These are phyloP conservation scores for Hyles euphorbiae DNA, from an alignment of 1,140 invertebrate species.

Conservation along the genomic window DNA sequence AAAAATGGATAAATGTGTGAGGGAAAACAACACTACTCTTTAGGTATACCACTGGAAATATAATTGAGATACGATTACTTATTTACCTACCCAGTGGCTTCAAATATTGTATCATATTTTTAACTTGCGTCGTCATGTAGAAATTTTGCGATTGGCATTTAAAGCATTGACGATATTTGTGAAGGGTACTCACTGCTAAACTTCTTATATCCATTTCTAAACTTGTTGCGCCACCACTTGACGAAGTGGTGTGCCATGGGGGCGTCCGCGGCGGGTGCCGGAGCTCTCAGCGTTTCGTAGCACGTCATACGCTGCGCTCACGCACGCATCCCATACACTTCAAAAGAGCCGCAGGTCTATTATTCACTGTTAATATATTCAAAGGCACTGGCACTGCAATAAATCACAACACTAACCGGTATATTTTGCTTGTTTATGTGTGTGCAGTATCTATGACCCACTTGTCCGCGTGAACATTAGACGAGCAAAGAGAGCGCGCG, in stretches of 20 bases:
- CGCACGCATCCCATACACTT: slow-evolving; percentile 72
- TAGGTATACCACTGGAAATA: too few relatives aligned
- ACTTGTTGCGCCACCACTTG: slow-evolving; percentile 86
- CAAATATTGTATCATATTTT: too few relatives aligned
- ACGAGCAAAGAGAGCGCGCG: slow-evolving; percentile 29
- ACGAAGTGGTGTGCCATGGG: slow-evolving; percentile 86
- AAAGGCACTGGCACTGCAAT: slow-evolving; percentile 48
- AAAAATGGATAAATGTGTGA: too few relatives aligned
- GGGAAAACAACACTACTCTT: too few relatives aligned
- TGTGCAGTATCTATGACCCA: slow-evolving; percentile 58
- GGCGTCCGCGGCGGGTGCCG: slow-evolving; percentile 73
- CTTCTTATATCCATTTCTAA: slow-evolving; percentile 84
- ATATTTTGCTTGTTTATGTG: slow-evolving; percentile 39
- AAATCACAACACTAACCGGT: slow-evolving; percentile 53
- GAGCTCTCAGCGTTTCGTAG: slow-evolving; percentile 74
- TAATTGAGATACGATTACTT: too few relatives aligned
- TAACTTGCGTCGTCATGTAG: too few relatives aligned
- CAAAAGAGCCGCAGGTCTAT: slow-evolving; percentile 65
- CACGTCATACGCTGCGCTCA: slow-evolving; percentile 76
- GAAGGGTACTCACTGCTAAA: slow-evolving; percentile 77
- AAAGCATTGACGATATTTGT: background rate
- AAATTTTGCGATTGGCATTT: too few relatives aligned
- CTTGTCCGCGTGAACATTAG: slow-evolving; percentile 62
- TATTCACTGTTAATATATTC: slow-evolving; percentile 39
- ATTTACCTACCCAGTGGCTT: too few relatives aligned